These are phyloP conservation scores for Ispidina lecontei DNA, from an alignment of 2,797 vertebrate genomes.

Conservation along the genomic window DNA sequence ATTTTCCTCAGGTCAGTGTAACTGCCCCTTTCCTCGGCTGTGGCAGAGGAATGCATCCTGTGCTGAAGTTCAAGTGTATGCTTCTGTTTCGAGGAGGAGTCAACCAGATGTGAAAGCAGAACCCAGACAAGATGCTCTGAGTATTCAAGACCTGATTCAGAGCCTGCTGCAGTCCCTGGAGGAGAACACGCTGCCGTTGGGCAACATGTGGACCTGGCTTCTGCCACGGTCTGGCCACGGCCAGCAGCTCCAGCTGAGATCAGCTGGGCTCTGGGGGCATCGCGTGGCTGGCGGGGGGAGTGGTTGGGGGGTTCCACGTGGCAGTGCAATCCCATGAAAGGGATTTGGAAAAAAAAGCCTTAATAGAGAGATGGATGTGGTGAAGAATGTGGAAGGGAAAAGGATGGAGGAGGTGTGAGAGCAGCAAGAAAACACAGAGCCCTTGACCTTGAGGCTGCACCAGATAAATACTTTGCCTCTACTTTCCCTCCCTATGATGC, in stretches of 20 bases:
- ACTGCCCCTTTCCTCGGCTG: background rate
- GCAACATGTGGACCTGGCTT: background rate
- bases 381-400: background rate
- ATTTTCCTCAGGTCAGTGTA: background rate
- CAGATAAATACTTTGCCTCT: background rate
- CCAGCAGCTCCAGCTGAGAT: background rate
- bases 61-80: background rate
- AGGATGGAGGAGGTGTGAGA: background rate
- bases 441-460: background rate
- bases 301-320: background rate
- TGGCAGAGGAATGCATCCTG: background rate
- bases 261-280: background rate
- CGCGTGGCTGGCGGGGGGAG: background rate
- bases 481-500: background rate
- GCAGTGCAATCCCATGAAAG: background rate
- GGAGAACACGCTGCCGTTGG: background rate
- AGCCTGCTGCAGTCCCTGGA: background rate
- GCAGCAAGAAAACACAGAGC: background rate
- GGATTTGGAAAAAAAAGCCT: background rate
- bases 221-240: fast-evolving
- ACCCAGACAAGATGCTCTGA: background rate
- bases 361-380: background rate
- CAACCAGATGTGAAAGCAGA: background rate
- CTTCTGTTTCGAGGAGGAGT: background rate
- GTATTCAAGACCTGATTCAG: background rate